Percentiles rank a stretch among this genome's conserved stretches.
Conservation (phyloP, 1,140 invertebrate genomes). For the Acromyrmex heyeri region DNA sequence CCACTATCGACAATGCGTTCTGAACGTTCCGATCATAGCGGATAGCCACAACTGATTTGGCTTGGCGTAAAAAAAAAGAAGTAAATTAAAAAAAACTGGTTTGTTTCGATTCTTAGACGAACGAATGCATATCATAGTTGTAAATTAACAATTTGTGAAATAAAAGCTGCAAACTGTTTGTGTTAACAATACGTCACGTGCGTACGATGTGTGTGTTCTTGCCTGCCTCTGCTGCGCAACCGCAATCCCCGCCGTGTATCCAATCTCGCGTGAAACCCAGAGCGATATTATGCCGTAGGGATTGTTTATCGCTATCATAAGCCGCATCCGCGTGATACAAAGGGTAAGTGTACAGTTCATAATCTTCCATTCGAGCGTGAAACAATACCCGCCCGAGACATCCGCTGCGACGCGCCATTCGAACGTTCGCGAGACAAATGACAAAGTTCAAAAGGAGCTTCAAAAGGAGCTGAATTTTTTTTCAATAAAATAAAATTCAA, state of each 20-base stretch:
- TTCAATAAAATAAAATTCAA: background rate
- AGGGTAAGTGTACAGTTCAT: conserved; percentile 58
- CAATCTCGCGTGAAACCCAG: conserved; percentile 55
- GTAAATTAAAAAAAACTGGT: conserved; percentile 66
- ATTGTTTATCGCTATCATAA: conserved; percentile 64
- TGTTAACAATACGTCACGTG: conserved; percentile 81
- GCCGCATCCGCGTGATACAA: conserved; percentile 42
- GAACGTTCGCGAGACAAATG: background rate
- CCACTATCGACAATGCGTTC: conserved; percentile 47
- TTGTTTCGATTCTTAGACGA: conserved; percentile 90
- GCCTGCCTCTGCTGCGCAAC: conserved; percentile 15
- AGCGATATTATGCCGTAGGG: conserved; percentile 54
- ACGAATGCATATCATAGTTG: conserved; percentile 95
- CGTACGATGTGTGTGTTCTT: conserved; percentile 17
- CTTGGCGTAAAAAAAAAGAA: conserved; percentile 58
- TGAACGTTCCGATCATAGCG: conserved; percentile 53
- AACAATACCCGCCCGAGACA: conserved; percentile 42
- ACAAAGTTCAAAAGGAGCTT: background rate
- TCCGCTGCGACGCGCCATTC: conserved; percentile 5
- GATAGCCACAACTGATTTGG: conserved; percentile 52
- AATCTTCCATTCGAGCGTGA: conserved; percentile 55
- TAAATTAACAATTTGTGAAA: conserved; percentile 88
- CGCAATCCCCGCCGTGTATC: conserved; percentile 5
- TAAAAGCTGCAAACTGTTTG: conserved; percentile 87
- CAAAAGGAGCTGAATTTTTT: background rate